phyloP scores from a whole-genome alignment of 2,888 invertebrate species.

The Agelastica alni region DNA sequence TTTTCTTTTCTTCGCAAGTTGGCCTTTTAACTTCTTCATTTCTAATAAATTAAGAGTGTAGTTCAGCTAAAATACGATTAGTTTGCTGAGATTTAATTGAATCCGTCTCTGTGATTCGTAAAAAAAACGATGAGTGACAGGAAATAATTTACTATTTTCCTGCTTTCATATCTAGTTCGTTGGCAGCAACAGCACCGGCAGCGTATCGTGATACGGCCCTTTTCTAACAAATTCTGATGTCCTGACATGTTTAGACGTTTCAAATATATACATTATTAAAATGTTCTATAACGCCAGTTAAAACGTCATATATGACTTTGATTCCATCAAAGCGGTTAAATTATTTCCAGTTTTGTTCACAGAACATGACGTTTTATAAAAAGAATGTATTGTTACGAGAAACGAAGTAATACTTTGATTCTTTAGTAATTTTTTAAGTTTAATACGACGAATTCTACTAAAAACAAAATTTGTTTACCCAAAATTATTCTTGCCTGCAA shows the following conservation, averaged over 20 bases:
- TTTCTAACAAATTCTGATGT: conserved; percentile 25
- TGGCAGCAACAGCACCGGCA: conserved; percentile 11
- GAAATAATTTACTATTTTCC: conserved; percentile 20
- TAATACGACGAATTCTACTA: too few relatives aligned
- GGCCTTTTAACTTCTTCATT: too few relatives aligned
- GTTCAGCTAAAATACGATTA: too few relatives aligned
- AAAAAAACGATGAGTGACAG: conserved; percentile 21
- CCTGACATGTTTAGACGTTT: conserved; percentile 25
- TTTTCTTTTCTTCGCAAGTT: too few relatives aligned
- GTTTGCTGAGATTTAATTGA: too few relatives aligned
- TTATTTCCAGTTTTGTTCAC: background rate
- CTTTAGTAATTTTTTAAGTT: background rate
- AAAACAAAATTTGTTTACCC: too few relatives aligned
- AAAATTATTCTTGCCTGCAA: too few relatives aligned
- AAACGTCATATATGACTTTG: background rate
- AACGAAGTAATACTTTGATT: background rate
- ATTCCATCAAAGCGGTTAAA: background rate
- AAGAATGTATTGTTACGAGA: background rate
- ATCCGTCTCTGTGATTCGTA: background rate
- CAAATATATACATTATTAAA: conserved; percentile 29
- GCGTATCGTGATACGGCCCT: conserved; percentile 18
- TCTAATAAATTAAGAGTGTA: too few relatives aligned
- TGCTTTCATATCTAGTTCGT: conserved; percentile 11
- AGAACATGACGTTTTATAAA: background rate
- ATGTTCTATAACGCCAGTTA: conserved; percentile 18